These are phyloP conservation scores for Trachelus stipa DNA, from an alignment of 2,888 invertebrate species.

Conservation along the genomic window DNA sequence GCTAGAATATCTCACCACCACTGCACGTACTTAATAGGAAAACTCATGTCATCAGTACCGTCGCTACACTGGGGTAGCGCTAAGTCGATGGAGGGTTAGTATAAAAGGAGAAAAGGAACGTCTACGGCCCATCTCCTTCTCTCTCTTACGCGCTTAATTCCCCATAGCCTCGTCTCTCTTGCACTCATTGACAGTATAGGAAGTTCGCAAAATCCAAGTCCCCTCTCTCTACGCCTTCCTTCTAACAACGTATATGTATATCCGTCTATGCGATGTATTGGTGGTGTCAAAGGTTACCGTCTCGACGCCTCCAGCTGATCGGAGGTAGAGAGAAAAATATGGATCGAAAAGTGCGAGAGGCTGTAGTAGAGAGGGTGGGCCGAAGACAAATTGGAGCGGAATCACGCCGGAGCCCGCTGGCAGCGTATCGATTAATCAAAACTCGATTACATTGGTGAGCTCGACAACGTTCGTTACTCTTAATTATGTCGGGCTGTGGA, in stretches of 20 bases:
- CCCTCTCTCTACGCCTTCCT: not conserved
- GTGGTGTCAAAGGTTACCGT: not conserved
- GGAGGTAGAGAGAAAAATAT: not conserved
- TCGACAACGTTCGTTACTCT: conserved; percentile 5
- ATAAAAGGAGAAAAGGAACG: not conserved
- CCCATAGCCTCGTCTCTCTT: not conserved
- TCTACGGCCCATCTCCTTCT: not conserved
- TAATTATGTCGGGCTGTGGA: conserved; percentile 5
- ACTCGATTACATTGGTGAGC: conserved; percentile 37
- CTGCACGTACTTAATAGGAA: not conserved
- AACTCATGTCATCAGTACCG: not conserved
- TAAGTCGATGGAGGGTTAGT: not conserved
- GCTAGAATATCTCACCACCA: not conserved
- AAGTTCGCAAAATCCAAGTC: not conserved
- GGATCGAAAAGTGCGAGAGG: not conserved
- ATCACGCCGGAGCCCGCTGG: conserved; percentile 37
- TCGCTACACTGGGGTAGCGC: not conserved
- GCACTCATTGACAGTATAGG: not conserved
- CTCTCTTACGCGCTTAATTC: not conserved
- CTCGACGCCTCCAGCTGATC: not conserved
- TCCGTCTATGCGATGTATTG: not conserved
- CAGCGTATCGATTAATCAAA: conserved; percentile 50
- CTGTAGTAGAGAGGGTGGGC: not conserved
- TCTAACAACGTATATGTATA: not conserved
- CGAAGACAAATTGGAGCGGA: conserved; percentile 51